A percentile compares a stretch with the other conserved stretches of the same genome.
Conservation (phyloP, 2,888 invertebrate species). For the Drosophila pseudotalamancana region DNA sequence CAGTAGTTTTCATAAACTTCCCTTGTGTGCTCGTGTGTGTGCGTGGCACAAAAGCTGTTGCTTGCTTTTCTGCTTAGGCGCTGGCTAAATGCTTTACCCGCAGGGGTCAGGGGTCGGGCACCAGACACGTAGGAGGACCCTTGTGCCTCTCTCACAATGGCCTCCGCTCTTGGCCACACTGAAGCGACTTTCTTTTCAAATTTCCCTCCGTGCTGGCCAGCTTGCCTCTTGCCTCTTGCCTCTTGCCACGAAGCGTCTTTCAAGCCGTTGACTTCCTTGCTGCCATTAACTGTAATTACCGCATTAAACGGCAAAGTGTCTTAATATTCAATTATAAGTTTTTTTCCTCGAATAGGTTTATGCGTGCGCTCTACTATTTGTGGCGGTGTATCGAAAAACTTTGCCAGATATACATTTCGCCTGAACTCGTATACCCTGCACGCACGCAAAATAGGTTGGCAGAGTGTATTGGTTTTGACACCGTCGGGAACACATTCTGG, state of each 20-base stretch:
- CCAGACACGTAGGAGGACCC: slow-evolving; percentile 3
- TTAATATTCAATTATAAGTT: slow-evolving; percentile 81
- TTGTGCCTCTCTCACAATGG: slow-evolving; percentile 19
- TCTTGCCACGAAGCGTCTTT: too few relatives aligned
- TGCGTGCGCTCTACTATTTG: slow-evolving; percentile 50
- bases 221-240: slow-evolving; percentile 9
- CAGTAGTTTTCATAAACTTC: slow-evolving; percentile 63
- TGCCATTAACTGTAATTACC: slow-evolving; percentile 80
- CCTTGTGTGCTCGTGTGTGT: slow-evolving; percentile 5
- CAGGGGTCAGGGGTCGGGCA: slow-evolving; percentile 39
- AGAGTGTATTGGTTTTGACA: neutral
- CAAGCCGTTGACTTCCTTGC: slow-evolving; percentile 64
- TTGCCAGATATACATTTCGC: slow-evolving; percentile 38
- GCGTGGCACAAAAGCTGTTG: slow-evolving; percentile 69
- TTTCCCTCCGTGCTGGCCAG: slow-evolving; percentile 23
- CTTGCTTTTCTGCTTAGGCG: slow-evolving; percentile 74
- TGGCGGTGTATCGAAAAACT: slow-evolving; percentile 62
- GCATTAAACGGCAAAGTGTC: slow-evolving; percentile 79
- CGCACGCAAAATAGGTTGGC: too few relatives aligned
- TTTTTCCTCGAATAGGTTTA: slow-evolving; percentile 28
- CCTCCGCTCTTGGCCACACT: slow-evolving; percentile 31
- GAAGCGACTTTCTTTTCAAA: slow-evolving; percentile 45
- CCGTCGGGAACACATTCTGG: too few relatives aligned
- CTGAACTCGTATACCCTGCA: too few relatives aligned
- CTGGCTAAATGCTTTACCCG: slow-evolving; percentile 71